Base-by-base conservation (phyloP, 2,888 invertebrate genomes). In the Tetragnatha montana region DNA sequence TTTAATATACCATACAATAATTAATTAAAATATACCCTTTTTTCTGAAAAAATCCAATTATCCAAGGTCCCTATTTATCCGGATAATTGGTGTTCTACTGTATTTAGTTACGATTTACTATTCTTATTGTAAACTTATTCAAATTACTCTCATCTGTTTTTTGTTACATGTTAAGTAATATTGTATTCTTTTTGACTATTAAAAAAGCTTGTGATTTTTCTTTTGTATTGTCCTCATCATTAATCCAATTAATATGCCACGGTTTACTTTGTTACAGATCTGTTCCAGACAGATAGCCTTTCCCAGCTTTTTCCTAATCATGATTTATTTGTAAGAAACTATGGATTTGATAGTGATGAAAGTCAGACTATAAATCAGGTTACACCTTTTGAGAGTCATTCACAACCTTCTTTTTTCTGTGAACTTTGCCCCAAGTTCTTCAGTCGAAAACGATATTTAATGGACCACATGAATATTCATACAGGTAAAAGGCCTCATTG, bases 401-500 rank as follows among this genome's bases (percentile, higher is more conserved):
- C 51, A 51, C 21, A 14, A 35, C 74, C 73, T 21, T 74, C 49
- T 60, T 82, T 82, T 35, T 60, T 47, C 10, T 87, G 87, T 68
- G 80, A 87, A 75, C 75, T 81, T 12, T 87, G 87, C 22, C 17
- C 69, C 6, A 76, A 84, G 69, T 14, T 19, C 17, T 84, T 84
- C 51, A 49, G 70, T 17, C 35, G 76, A 21, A 84, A 68, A 69
- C 68, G 84, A 8, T 76, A 84, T 70, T 78, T 84, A 69, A 22
- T 60, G 50, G 84, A 84, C 47, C 84, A 84, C 70, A 22, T 84
- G 22, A 84, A 84, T 84, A 69, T 69, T 84, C 84, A 84, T 69
- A 84, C 76, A 70, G 84, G 84, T 6, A 68, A 69, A 22, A 76
- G 84, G 70, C 84, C 84, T 14, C 78, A 84, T 47, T 17, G 35